Base-by-base conservation (phyloP, 1,140 invertebrate species). In the Sarcophaga bullata region DNA sequence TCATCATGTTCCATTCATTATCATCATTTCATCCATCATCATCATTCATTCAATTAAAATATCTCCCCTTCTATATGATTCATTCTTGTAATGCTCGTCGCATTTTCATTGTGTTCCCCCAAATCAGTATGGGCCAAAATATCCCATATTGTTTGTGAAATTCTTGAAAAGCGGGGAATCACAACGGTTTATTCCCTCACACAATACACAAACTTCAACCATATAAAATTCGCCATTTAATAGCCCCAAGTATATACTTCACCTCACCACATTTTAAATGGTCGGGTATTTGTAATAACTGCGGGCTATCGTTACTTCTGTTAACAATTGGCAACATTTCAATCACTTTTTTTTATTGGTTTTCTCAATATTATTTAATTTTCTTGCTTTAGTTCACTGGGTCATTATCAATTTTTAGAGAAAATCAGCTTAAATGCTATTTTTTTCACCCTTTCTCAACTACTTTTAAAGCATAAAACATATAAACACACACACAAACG, bases 101-200 rank as follows among this genome's bases (percentile, higher is more conserved):
- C n/a, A n/a, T 37, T 80, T 50, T 58, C n/a, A 15, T 13, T 49
- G 10, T n/a, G 81, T 68, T 84, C 83, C 88, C 88, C n/a, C n/a
- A n/a, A 89, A 46, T 87, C 85, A 15, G 84, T 84, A 48, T 89
- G 88, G n/a, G n/a, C n/a, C 87, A 87, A 89, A 3, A 88, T 72
- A 8, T 87, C 84, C 84, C 88, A 89, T 89, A 75, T n/a, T 89
- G 88, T 73, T 87, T 85, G 0, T 86, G 83, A 25, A 88, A 89
- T 50, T 89, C 88, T 37, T n/a, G n/a, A 84, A 82, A 7, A 89
- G 82, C 8, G 86, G 85, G 52, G n/a, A n/a, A n/a, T n/a, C 87
- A 89, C 6, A 89, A 62, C 0, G 87, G 86, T 0, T 84, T 84
- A 80, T 89, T n/a, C n/a, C 87, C 68, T 87, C 87, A 84, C 88